Conservation (phyloP, 1,140 invertebrate species). For the Euglossa dilemma region DNA sequence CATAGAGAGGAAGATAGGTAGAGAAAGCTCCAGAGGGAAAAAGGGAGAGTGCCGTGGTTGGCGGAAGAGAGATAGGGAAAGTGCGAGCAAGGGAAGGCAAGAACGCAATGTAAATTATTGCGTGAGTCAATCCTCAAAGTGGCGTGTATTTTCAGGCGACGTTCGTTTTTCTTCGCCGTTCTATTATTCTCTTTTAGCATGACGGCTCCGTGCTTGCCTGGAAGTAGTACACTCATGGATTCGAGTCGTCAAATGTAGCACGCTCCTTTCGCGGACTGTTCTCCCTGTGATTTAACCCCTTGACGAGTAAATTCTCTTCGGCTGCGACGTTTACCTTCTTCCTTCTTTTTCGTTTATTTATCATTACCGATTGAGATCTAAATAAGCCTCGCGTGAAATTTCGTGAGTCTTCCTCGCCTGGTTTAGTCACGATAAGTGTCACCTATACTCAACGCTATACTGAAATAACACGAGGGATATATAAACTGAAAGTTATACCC, state of each 20-base stretch:
- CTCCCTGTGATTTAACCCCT: not conserved
- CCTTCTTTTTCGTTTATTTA: no score
- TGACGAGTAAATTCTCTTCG: not conserved
- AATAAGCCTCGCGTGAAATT: no score
- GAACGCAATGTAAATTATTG: slow-evolving; percentile 73
- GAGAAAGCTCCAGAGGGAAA: not conserved
- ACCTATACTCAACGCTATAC: no score
- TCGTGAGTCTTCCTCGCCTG: no score
- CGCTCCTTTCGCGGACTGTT: not conserved
- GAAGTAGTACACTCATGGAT: slow-evolving; percentile 3
- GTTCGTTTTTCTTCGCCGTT: slow-evolving; percentile 24
- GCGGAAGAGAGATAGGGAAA: not conserved
- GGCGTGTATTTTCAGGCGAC: slow-evolving; percentile 47
- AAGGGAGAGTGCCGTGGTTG: no score
- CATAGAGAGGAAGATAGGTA: slow-evolving; percentile 24
- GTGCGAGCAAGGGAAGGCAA: no score
- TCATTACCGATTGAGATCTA: no score
- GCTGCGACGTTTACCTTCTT: no score
- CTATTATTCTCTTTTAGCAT: slow-evolving; percentile 47
- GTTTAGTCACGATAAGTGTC: no score
- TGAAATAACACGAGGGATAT: no score
- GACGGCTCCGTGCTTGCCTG: slow-evolving; percentile 1
- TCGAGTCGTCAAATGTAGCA: not conserved
- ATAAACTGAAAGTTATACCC: no score
- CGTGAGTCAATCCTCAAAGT: slow-evolving; percentile 64